Evolutionary conservation across 2,113 vertebrate species (phyloP).

Genomic region (Myotis yumanensis): DNA sequence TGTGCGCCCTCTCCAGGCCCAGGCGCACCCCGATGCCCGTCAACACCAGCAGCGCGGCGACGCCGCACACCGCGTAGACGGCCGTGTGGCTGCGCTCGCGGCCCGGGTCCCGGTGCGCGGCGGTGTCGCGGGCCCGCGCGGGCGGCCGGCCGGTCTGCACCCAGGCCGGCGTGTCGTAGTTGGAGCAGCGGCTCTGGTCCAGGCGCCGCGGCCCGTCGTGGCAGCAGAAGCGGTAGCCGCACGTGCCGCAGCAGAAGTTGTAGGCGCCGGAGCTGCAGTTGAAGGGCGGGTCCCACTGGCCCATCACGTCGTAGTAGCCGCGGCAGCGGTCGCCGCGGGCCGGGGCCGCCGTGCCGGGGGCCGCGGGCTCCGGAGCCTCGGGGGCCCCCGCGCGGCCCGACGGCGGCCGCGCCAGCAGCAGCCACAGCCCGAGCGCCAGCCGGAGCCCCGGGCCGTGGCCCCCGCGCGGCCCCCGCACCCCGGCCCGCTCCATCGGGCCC

Average conservation of each 20-base stretch:
- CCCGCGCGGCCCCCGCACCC: neutral
- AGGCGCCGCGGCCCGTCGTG: constrained; percentile 93
- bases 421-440: constrained; percentile 41
- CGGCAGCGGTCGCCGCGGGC: constrained; percentile 89
- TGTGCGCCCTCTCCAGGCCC: constrained; percentile 75
- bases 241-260: constrained; percentile 97
- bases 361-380: constrained; percentile 42
- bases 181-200: constrained; percentile 84
- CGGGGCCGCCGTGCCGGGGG: constrained; percentile 68
- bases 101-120: constrained; percentile 62
- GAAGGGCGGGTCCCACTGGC: constrained; percentile 98
- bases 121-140: constrained; percentile 66
- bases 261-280: constrained; percentile 96
- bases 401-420: constrained; percentile 68
- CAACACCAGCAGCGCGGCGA: constrained; percentile 73
- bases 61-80: constrained; percentile 77
- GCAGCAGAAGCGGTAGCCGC: constrained; percentile 98
- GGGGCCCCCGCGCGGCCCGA: constrained; percentile 68
- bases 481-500: constrained; percentile 57
- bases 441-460: neutral
- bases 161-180: constrained; percentile 78
- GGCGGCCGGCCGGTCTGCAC: constrained; percentile 77
- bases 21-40: constrained; percentile 71
- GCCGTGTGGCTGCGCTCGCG: constrained; percentile 78
- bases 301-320: constrained; percentile 99